These are phyloP conservation scores for Cryptocephalus moraei DNA, from an alignment of 2,888 invertebrate genomes.

Conservation along the genomic window DNA sequence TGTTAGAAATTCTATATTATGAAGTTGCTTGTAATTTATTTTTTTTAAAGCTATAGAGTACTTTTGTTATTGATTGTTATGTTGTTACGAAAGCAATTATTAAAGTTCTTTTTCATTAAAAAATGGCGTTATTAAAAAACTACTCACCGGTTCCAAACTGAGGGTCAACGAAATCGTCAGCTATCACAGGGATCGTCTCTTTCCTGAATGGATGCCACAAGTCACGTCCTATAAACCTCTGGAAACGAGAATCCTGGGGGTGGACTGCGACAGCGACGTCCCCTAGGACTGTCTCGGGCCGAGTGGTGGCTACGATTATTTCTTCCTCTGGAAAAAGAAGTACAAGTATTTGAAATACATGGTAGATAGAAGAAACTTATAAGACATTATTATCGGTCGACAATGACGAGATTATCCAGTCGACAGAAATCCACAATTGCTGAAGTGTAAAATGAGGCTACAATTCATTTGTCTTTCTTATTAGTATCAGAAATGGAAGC, in stretches of 20 bases:
- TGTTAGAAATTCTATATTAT: too few species aligned
- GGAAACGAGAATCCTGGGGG: slow-evolving; percentile 79
- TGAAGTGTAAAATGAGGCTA: too few species aligned
- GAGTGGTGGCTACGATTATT: slow-evolving; percentile 90
- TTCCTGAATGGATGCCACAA: slow-evolving; percentile 82
- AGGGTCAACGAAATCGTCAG: slow-evolving; percentile 90
- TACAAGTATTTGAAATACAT: background rate
- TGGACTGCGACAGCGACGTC: slow-evolving; percentile 98
- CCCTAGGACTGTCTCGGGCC: slow-evolving; percentile 96
- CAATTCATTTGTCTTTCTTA: too few species aligned
- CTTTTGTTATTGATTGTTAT: too few species aligned
- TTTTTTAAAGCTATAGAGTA: too few species aligned
- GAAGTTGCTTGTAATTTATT: too few species aligned
- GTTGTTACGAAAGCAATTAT: background rate
- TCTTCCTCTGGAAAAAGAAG: slow-evolving; percentile 49
- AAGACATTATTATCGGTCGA: too few species aligned
- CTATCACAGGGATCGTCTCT: slow-evolving; percentile 75
- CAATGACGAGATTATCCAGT: too few species aligned
- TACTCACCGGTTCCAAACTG: slow-evolving; percentile 83
- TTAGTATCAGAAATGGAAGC: too few species aligned
- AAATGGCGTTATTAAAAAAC: slow-evolving; percentile 1
- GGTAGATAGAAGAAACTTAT: background rate
- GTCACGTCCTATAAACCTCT: slow-evolving; percentile 60
- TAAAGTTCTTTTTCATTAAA: background rate
- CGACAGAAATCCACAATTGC: too few species aligned